A percentile compares a stretch with the other conserved stretches of the same genome.
phyloP scores from a whole-genome alignment of 1,140 invertebrate species.

The Ruditapes philippinarum region DNA sequence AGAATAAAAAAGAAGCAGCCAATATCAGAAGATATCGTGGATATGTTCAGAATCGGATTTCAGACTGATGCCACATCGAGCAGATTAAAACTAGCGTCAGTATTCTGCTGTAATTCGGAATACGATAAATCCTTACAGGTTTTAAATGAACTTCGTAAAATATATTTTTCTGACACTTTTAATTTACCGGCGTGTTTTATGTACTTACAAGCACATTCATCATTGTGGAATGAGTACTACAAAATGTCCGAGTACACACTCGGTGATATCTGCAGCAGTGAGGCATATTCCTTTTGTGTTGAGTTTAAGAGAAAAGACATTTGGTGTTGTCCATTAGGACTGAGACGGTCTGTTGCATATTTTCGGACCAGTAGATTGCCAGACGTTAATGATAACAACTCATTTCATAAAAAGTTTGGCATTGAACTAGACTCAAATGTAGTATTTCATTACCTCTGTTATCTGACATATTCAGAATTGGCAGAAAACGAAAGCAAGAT shows the following conservation, averaged over 20 bases:
- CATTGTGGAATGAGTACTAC: neutral
- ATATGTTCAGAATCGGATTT: neutral
- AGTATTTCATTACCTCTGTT: neutral
- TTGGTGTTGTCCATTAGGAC: neutral
- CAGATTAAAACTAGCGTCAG: neutral
- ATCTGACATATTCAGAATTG: neutral
- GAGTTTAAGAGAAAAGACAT: neutral
- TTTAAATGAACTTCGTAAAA: neutral
- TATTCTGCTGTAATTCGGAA: neutral
- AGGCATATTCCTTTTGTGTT: neutral
- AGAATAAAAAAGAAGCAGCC: neutral
- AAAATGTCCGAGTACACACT: neutral
- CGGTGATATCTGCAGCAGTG: neutral
- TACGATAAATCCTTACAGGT: neutral
- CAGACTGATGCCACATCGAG: neutral
- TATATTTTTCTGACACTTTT: neutral
- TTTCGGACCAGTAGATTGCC: neutral
- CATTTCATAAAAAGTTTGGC: neutral
- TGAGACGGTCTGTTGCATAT: neutral
- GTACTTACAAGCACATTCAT: neutral
- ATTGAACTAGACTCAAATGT: neutral
- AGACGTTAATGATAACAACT: no score
- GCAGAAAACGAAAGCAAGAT: neutral
- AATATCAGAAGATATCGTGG: neutral
- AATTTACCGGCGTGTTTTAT: neutral